phyloP scores from a whole-genome alignment of 1,140 invertebrate species.

The Metopolophium dirhodum region DNA sequence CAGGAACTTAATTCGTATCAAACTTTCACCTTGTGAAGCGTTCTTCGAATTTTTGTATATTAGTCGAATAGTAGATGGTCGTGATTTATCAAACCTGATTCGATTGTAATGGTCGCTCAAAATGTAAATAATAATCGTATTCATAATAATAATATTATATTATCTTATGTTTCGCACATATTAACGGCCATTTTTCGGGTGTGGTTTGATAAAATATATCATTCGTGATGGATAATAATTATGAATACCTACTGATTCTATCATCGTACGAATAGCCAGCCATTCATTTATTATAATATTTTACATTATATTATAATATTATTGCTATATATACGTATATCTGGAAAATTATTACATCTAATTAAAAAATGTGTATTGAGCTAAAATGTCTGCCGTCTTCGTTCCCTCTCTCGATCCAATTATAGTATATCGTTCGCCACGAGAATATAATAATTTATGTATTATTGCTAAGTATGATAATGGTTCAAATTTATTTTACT shows the following conservation, averaged over 20 bases:
- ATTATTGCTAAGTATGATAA: background rate
- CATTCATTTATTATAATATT: background rate
- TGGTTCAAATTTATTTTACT: background rate
- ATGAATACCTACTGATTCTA: background rate
- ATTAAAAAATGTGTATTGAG: background rate
- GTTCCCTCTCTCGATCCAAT: background rate
- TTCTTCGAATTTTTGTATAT: background rate
- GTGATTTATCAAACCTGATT: slow-evolving; percentile 38
- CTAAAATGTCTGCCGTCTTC: background rate
- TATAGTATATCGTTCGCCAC: background rate
- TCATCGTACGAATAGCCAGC: background rate
- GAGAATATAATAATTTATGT: background rate
- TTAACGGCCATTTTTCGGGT: background rate
- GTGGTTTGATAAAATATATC: slow-evolving; percentile 10
- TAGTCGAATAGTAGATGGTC: background rate
- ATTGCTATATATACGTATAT: too few species aligned
- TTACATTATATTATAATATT: background rate
- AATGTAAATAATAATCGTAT: too few species aligned
- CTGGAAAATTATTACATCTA: background rate
- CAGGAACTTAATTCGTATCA: background rate
- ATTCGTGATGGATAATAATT: background rate
- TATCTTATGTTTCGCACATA: background rate
- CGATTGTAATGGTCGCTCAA: background rate
- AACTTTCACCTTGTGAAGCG: background rate
- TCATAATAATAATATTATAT: background rate